Evolutionary conservation across 2,113 vertebrate genomes (phyloP), one percentile per base, ranked within the genome.

Genomic region (Amphiprion ocellaris): DNA sequence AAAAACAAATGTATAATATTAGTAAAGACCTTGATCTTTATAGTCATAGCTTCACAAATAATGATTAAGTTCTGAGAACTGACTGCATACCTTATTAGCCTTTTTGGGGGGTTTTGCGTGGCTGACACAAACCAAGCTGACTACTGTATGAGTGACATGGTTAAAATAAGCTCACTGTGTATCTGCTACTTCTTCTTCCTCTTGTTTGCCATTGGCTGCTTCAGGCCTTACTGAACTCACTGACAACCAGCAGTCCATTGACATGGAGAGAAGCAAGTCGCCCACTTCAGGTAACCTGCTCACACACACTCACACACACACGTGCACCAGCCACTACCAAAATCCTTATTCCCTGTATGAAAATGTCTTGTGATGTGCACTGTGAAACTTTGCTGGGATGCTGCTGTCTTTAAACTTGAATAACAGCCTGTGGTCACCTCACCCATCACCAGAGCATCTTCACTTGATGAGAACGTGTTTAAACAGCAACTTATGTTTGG

Each of bases 181-280:
- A 41, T 69, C 2, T 46, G 69, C 47, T 64, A 50, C 53, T 26
- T 87, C 64, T 73, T 77, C 39, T 59, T 74, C 72, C n/a, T 71
- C 72, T 78, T 12, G 79, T 46, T 68, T 84, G 26, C 69, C 52
- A 59, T 85, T 81, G 78, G 69, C 74, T 88, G 49, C 2, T 19
- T 78, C 91, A 99, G 98, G 98, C 93, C 95, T 99, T 94, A 98
- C 96, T 71, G 98, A 99, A 92, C 95, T 99, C 89, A 96, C 95
- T 81, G 98, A 99, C 90, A 97, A 96, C 94, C 97, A 97, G 90
- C 95, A 96, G 85, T 96, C 97, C 79, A 88, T 96, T 84, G 98
- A 99, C 92, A 94, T 98, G 88, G 98, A 99, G 83, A 96, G 96
- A 84, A 98, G 97, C 97, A 98, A 97, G 90, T 99, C 97, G 41